phyloP scores from a whole-genome alignment of 2,888 invertebrate genomes.

The Oligia strigilis region DNA sequence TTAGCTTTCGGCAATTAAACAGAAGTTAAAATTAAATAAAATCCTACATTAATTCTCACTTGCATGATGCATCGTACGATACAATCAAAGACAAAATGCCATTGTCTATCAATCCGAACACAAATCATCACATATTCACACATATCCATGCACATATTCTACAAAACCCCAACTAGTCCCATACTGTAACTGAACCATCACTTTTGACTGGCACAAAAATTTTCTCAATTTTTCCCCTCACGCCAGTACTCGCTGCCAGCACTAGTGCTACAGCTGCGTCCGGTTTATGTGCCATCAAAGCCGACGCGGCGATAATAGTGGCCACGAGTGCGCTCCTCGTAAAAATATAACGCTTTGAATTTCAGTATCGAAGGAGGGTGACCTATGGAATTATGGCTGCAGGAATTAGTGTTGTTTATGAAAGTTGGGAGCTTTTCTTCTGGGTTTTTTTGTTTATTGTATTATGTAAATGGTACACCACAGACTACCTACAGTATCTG shows the following conservation, averaged over 20 bases:
- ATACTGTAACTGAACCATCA: neutral
- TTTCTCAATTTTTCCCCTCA: neutral
- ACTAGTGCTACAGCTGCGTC: slow-evolving; percentile 76
- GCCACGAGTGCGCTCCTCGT: slow-evolving; percentile 79
- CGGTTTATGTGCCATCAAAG: slow-evolving; percentile 83
- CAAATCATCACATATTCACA: too few relatives aligned
- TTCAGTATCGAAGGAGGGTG: slow-evolving; percentile 65
- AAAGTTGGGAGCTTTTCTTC: slow-evolving; percentile 21
- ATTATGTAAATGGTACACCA: too few relatives aligned
- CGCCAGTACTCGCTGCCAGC: slow-evolving; percentile 24
- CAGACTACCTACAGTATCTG: too few relatives aligned
- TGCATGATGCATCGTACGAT: neutral
- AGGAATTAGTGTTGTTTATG: slow-evolving; percentile 40
- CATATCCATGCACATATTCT: neutral
- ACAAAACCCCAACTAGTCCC: neutral
- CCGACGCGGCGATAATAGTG: slow-evolving; percentile 77
- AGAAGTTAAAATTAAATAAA: neutral
- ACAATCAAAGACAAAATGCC: neutral
- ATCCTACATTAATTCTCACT: neutral
- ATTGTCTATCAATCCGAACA: neutral
- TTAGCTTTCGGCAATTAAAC: too few relatives aligned
- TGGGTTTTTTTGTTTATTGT: too few relatives aligned
- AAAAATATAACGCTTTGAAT: slow-evolving; percentile 79
- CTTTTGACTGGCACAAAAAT: slow-evolving; percentile 19
- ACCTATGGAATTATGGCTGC: slow-evolving; percentile 40